Evolutionary conservation across 2,888 invertebrate genomes (phyloP).

Genomic region (Drosophila tripunctata): DNA sequence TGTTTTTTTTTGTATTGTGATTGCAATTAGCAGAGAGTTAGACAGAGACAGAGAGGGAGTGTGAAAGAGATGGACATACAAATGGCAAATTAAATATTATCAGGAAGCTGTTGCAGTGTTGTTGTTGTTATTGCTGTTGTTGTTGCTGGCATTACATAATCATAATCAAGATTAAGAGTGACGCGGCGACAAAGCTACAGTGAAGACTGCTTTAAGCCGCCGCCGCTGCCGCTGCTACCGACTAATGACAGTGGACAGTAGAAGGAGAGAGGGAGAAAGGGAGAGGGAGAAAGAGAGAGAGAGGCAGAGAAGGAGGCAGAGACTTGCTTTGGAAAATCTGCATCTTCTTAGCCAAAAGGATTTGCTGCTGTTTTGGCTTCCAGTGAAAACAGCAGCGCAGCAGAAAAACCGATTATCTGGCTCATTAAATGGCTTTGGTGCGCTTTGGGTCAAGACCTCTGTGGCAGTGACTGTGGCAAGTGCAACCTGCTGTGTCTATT

Average conservation of each 20-base stretch:
- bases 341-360: constrained; percentile 26
- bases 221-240: too few relatives aligned
- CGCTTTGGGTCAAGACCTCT: too few relatives aligned
- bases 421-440: constrained; percentile 74
- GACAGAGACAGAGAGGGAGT: too few relatives aligned
- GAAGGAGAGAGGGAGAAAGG: not conserved
- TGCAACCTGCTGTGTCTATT: constrained; percentile 59
- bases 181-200: constrained; percentile 6
- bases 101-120: constrained; percentile 64
- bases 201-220: constrained; percentile 30
- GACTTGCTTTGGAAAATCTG: constrained; percentile 26
- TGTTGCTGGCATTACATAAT: constrained; percentile 49
- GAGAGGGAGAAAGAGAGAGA: not conserved
- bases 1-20: constrained; percentile 34
- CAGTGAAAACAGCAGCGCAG: constrained; percentile 46
- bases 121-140: not conserved
- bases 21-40: constrained; percentile 67
- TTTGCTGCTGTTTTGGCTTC: constrained; percentile 50
- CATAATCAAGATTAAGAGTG: constrained; percentile 49
- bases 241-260: constrained; percentile 52
- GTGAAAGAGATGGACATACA: constrained; percentile 26
- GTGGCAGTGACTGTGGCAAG: constrained; percentile 3
- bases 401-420: constrained; percentile 49
- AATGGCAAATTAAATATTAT: constrained; percentile 78
- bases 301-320: too few relatives aligned